Conservation (phyloP, 2,888 invertebrate species). For the Sylvicola cinctus region DNA sequence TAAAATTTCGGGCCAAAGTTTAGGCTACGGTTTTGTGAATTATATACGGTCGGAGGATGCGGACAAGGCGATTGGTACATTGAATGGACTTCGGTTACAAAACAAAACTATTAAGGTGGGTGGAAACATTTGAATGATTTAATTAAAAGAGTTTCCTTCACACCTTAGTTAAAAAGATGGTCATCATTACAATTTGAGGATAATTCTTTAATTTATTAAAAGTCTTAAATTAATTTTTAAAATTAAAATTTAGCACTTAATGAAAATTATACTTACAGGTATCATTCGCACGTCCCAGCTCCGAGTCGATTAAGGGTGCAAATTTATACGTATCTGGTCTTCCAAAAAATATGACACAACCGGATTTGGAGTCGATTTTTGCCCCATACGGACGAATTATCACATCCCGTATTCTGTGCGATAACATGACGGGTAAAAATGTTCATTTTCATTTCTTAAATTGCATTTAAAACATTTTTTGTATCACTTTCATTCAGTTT, state of each 20-base stretch:
- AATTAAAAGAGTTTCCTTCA: conserved; percentile 9
- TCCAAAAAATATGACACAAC: conserved; percentile 92
- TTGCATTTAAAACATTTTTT: no score
- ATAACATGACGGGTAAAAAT: conserved; percentile 39
- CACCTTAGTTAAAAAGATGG: no score
- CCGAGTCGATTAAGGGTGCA: conserved; percentile 95
- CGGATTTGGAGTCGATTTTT: conserved; percentile 86
- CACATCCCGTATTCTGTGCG: conserved; percentile 90
- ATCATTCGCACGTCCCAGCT: conserved; percentile 90
- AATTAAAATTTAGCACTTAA: neutral
- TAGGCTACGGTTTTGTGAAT: conserved; percentile 99
- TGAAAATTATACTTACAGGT: conserved; percentile 5
- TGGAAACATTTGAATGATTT: no score
- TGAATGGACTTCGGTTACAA: conserved; percentile 94
- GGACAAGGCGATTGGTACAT: conserved; percentile 92
- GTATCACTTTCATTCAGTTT: no score
- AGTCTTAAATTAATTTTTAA: no score
- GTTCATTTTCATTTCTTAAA: no score
- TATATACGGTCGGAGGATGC: conserved; percentile 96
- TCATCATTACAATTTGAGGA: no score
- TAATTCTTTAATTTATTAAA: no score
- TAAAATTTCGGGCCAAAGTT: conserved; percentile 95
- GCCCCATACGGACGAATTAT: conserved; percentile 90
- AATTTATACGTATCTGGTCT: conserved; percentile 94
- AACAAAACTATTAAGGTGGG: conserved; percentile 99